These are phyloP conservation scores for Calidris pugnax DNA, from an alignment of 2,113 vertebrate genomes.

Conservation along the genomic window DNA sequence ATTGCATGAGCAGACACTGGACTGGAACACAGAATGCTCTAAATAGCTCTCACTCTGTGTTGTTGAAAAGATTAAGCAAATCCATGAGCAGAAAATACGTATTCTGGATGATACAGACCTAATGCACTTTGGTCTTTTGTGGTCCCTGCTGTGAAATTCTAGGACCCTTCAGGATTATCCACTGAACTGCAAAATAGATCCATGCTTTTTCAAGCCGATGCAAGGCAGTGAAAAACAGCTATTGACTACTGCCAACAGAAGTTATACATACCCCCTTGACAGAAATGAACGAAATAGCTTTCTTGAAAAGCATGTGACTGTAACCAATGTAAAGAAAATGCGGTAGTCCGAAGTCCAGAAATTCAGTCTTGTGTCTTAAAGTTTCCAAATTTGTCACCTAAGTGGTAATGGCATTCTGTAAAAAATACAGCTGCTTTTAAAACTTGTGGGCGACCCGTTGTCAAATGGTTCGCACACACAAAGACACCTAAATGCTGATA, in stretches of 20 bases:
- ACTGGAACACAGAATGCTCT: background rate
- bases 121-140: background rate
- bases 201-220: background rate
- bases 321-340: background rate
- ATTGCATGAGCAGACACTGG: background rate
- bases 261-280: background rate
- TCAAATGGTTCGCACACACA: background rate
- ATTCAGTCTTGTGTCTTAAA: background rate
- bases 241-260: constrained; percentile 2
- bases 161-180: background rate
- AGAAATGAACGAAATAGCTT: background rate
- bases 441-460: background rate
- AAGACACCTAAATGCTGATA: background rate
- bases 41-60: background rate
- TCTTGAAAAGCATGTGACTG: background rate
- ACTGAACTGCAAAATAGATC: constrained; percentile 2
- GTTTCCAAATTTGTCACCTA: background rate
- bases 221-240: background rate
- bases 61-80: constrained; percentile 7
- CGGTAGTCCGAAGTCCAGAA: background rate
- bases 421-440: background rate
- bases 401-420: background rate
- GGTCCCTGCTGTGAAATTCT: background rate
- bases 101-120: background rate
- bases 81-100: constrained; percentile 17